Evolutionary conservation across 2,797 vertebrate species (phyloP).

Genomic region (Myotis daubentonii): DNA sequence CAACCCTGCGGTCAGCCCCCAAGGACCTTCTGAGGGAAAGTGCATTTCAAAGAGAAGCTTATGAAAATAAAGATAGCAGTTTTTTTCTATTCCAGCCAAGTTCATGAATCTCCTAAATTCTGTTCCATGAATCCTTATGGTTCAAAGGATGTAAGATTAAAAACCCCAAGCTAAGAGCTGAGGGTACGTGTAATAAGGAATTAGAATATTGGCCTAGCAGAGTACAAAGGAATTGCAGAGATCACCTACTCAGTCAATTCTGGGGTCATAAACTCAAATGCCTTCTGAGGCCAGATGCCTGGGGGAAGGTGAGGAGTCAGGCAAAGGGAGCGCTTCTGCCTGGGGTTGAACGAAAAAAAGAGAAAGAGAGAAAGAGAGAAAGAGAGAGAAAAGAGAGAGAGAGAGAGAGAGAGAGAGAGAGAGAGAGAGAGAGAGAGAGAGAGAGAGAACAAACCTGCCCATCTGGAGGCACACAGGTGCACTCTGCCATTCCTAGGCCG

Average conservation of each 20-base stretch:
- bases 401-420: not conserved
- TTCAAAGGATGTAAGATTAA: not conserved
- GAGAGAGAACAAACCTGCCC: not conserved
- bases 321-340: not conserved
- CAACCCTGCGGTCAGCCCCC: rapidly evolving
- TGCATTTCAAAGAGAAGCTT: constrained; percentile 6
- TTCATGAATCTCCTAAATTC: not conserved
- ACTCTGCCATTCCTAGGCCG: not conserved
- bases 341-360: not conserved
- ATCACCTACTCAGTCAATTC: not conserved
- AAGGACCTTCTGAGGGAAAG: not conserved
- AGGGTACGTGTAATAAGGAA: not conserved
- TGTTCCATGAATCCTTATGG: not conserved
- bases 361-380: not conserved
- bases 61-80: not conserved
- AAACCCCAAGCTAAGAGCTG: not conserved
- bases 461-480: not conserved
- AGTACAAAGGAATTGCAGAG: not conserved
- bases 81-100: not conserved
- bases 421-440: not conserved
- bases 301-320: not conserved
- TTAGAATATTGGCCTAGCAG: not conserved
- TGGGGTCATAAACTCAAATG: not conserved
- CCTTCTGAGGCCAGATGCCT: not conserved
- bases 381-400: no score